Percentiles rank a stretch among this genome's conserved stretches.
Conservation (phyloP, 1,140 invertebrate genomes). For the Drosophila ogumai region DNA sequence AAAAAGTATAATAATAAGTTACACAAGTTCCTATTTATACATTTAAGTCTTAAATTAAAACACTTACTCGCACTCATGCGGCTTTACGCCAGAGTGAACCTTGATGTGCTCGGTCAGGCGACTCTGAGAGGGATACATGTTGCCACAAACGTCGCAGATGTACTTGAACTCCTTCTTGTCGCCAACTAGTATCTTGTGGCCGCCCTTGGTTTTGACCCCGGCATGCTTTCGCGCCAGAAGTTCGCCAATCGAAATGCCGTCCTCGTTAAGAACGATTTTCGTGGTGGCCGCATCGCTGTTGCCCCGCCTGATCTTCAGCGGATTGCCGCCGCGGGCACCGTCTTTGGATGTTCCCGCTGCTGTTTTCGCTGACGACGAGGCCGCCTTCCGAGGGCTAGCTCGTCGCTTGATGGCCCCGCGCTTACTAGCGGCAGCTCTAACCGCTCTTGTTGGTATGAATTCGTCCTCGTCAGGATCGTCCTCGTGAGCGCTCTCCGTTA, state of each 20-base stretch:
- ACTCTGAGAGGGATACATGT: conserved; percentile 81
- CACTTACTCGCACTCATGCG: conserved; percentile 82
- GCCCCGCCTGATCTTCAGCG: conserved; percentile 30
- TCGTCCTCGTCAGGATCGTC: conserved; percentile 64
- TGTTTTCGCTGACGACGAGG: conserved; percentile 7
- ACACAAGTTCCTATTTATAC: no score
- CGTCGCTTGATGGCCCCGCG: conserved; percentile 39
- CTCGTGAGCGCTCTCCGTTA: conserved; percentile 67
- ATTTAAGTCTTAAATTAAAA: no score
- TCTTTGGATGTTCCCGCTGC: conserved; percentile 7
- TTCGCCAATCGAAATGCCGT: conserved; percentile 56
- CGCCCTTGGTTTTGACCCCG: conserved; percentile 69
- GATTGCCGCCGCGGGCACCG: background rate
- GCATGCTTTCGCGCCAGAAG: conserved; percentile 43
- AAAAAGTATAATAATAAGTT: background rate
- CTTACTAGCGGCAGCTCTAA: conserved; percentile 12
- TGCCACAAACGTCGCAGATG: conserved; percentile 83
- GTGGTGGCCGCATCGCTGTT: conserved; percentile 20
- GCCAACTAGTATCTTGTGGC: conserved; percentile 67
- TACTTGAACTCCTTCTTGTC: conserved; percentile 78
- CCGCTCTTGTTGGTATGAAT: conserved; percentile 43
- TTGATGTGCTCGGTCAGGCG: conserved; percentile 84
- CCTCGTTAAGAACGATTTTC: conserved; percentile 52
- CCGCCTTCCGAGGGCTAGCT: conserved; percentile 21
- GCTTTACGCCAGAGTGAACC: conserved; percentile 78